These are phyloP conservation scores for Kuschelorhynchus macadamiae DNA, from an alignment of 2,888 invertebrate genomes.

Conservation along the genomic window DNA sequence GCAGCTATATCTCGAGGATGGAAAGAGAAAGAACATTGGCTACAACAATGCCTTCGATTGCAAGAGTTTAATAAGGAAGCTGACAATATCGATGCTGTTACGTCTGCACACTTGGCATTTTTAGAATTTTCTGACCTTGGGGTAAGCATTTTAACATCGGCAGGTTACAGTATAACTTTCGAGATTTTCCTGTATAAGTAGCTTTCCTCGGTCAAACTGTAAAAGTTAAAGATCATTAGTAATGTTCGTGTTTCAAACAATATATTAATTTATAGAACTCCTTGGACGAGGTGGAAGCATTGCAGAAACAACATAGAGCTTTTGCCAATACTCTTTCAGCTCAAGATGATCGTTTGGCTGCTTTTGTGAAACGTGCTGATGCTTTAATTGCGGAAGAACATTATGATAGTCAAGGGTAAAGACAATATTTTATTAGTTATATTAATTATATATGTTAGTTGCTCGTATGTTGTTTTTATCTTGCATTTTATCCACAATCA, in stretches of 20 bases:
- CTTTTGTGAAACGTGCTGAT: conserved; percentile 87
- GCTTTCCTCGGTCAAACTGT: too few relatives aligned
- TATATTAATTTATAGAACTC: conserved; percentile 75
- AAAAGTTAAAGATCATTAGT: too few relatives aligned
- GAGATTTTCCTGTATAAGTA: neutral
- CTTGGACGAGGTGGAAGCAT: conserved; percentile 91
- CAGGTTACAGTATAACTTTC: too few relatives aligned
- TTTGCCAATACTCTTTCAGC: conserved; percentile 92
- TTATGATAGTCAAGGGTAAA: conserved; percentile 84
- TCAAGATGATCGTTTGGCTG: conserved; percentile 91
- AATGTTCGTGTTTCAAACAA: too few relatives aligned
- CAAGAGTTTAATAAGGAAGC: conserved; percentile 96
- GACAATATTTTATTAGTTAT: neutral
- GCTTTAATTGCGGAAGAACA: conserved; percentile 84
- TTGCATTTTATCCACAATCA: too few relatives aligned
- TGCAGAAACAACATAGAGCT: conserved; percentile 93
- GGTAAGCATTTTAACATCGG: conserved; percentile 73
- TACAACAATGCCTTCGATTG: conserved; percentile 90
- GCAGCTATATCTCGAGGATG: conserved; percentile 84
- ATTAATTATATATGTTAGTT: neutral
- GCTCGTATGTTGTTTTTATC: neutral
- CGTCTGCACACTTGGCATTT: conserved; percentile 94
- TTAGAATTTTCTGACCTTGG: conserved; percentile 91
- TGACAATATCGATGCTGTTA: conserved; percentile 96
- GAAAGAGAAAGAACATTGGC: conserved; percentile 87